Evolutionary conservation across 2,797 vertebrate genomes (phyloP).

Genomic region (Lacerta bilineata): DNA sequence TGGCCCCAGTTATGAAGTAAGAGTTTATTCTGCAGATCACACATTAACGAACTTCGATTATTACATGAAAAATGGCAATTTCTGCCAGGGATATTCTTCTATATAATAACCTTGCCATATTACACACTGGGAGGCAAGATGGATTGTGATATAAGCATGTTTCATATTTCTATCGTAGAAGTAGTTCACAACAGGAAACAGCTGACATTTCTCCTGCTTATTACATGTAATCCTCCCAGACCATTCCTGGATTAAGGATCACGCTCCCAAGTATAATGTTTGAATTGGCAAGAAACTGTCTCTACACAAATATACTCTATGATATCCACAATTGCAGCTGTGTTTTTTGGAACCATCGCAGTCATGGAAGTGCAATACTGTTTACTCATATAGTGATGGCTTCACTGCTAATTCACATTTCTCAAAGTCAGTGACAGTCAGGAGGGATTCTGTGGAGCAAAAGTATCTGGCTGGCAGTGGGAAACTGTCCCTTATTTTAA

Average conservation of each 20-base stretch:
- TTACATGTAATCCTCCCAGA: neutral
- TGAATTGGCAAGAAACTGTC: neutral
- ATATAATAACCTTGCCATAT: neutral
- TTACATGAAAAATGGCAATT: neutral
- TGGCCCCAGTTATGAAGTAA: conserved; percentile 93
- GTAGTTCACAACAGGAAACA: neutral
- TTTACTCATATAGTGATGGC: neutral
- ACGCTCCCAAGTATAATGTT: neutral
- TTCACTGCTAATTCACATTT: neutral
- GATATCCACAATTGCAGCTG: neutral
- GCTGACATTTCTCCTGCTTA: neutral
- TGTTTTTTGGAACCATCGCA: neutral
- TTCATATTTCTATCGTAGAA: too few species aligned
- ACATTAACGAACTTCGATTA: neutral
- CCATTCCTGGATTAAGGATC: neutral
- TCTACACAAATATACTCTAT: neutral
- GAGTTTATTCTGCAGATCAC: conserved; percentile 47
- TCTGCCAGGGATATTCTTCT: neutral
- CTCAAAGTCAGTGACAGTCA: neutral
- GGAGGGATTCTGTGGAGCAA: neutral
- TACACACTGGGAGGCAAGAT: neutral
- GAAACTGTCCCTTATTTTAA: neutral
- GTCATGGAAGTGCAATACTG: neutral
- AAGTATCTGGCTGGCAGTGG: too few species aligned
- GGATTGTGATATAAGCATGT: neutral